Evolutionary conservation across 2,888 invertebrate species (phyloP).

Genomic region (Athalia cordata): DNA sequence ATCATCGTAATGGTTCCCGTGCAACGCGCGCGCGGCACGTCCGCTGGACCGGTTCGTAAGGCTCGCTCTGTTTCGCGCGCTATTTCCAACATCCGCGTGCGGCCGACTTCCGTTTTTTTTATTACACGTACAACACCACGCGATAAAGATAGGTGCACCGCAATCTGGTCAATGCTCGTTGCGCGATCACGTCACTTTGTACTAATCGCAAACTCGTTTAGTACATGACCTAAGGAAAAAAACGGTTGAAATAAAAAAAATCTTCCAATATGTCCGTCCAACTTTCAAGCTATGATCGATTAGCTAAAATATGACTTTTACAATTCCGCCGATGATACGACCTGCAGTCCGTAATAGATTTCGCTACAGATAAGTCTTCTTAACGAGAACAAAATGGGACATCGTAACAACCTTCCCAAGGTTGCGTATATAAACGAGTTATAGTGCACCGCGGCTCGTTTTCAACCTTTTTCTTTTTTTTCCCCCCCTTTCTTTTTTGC

Average conservation of each 20-base stretch:
- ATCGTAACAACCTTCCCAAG: too few species aligned
- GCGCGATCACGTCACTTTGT: not conserved
- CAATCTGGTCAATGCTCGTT: too few species aligned
- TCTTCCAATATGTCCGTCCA: too few species aligned
- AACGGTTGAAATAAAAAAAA: too few species aligned
- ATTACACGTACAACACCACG: not conserved
- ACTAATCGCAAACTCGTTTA: not conserved
- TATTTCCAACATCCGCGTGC: conserved; percentile 46
- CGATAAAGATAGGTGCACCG: too few species aligned
- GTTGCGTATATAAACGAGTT: too few species aligned
- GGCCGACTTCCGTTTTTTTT: conserved; percentile 46
- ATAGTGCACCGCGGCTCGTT: too few species aligned
- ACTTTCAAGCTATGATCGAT: not conserved
- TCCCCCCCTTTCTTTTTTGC: too few species aligned
- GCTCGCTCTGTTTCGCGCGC: conserved; percentile 49
- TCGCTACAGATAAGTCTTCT: too few species aligned
- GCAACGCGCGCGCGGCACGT: conserved; percentile 1
- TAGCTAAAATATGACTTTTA: not conserved
- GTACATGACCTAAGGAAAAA: not conserved
- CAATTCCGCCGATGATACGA: not conserved
- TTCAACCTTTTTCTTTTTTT: too few species aligned
- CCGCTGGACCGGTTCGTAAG: conserved; percentile 48
- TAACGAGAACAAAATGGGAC: too few species aligned
- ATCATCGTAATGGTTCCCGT: conserved; percentile 32
- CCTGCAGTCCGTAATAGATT: not conserved